These are phyloP conservation scores for Heterotis niloticus DNA, from an alignment of 2,113 vertebrate species.

Conservation along the genomic window DNA sequence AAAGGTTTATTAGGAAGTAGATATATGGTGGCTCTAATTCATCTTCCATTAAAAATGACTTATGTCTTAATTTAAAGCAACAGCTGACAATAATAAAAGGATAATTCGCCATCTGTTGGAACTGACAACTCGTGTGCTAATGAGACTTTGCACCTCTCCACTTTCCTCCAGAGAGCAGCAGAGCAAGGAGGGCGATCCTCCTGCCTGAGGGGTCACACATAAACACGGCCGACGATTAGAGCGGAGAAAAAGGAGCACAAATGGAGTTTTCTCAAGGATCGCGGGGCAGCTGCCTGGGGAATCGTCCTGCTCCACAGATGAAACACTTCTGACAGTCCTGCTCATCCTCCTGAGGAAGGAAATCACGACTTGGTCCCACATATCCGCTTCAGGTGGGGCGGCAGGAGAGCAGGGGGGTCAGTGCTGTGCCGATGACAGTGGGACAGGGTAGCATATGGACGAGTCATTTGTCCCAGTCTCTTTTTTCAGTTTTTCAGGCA, in stretches of 20 bases:
- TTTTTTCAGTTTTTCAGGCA: too few species aligned
- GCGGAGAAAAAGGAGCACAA: background rate
- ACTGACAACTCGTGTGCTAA: background rate
- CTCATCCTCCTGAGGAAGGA: slow-evolving; percentile 8
- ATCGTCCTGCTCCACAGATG: slow-evolving; percentile 10
- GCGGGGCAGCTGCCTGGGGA: background rate
- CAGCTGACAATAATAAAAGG: background rate
- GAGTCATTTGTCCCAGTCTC: slow-evolving; percentile 36
- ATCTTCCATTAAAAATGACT: background rate
- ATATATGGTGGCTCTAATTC: background rate
- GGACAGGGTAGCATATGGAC: slow-evolving; percentile 20
- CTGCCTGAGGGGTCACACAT: background rate
- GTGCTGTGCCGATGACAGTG: slow-evolving; percentile 25
- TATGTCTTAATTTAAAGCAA: background rate
- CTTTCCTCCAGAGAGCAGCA: background rate
- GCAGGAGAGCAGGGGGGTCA: slow-evolving; percentile 16
- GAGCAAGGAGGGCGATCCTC: background rate
- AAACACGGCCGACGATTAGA: background rate
- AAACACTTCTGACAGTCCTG: slow-evolving; percentile 32
- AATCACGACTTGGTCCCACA: slow-evolving; percentile 20
- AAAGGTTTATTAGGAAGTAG: background rate
- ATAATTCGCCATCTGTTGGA: background rate
- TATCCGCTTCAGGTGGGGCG: background rate
- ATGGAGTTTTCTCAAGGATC: background rate
- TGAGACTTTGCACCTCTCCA: background rate